Percentiles rank a stretch among this genome's conserved stretches.
Conservation (phyloP, 2,888 invertebrate species). For the Trissolcus brochymenae region DNA sequence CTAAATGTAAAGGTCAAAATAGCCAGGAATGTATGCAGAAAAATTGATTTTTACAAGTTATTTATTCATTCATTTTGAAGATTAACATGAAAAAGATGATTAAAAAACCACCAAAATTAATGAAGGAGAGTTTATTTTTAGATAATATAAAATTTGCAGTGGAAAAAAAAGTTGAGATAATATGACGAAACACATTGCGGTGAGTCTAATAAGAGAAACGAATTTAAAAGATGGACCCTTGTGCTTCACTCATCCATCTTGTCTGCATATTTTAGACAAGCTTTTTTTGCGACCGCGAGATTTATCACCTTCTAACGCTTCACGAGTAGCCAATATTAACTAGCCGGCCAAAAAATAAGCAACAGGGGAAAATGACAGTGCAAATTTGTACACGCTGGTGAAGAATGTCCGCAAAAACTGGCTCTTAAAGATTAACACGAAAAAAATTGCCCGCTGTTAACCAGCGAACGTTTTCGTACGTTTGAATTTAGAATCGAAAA, state of each 20-base stretch:
- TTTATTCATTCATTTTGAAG: too few relatives aligned
- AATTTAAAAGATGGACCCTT: slow-evolving; percentile 65
- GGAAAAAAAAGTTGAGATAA: neutral
- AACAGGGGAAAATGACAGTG: slow-evolving; percentile 26
- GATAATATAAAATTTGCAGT: neutral
- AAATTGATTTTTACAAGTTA: too few relatives aligned
- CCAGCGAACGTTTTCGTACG: slow-evolving; percentile 52
- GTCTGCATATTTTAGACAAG: slow-evolving; percentile 70
- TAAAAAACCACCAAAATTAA: too few relatives aligned
- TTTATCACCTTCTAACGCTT: slow-evolving; percentile 69
- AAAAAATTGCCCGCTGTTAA: slow-evolving; percentile 14
- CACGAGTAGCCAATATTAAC: slow-evolving; percentile 59
- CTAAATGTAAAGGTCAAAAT: too few relatives aligned
- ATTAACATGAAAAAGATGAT: too few relatives aligned
- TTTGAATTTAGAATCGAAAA: slow-evolving; percentile 29
- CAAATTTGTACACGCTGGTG: slow-evolving; percentile 26
- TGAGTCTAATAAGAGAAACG: slow-evolving; percentile 61
- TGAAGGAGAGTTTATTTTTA: neutral
- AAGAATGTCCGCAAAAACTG: slow-evolving; percentile 2
- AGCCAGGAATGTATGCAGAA: too few relatives aligned
- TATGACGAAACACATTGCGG: neutral
- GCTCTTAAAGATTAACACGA: slow-evolving; percentile 8
- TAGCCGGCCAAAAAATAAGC: slow-evolving; percentile 27
- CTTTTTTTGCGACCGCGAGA: slow-evolving; percentile 65
- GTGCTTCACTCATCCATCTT: slow-evolving; percentile 73